These are phyloP conservation scores for Choreutis nemorana DNA, from an alignment of 2,888 invertebrate species.

Conservation along the genomic window DNA sequence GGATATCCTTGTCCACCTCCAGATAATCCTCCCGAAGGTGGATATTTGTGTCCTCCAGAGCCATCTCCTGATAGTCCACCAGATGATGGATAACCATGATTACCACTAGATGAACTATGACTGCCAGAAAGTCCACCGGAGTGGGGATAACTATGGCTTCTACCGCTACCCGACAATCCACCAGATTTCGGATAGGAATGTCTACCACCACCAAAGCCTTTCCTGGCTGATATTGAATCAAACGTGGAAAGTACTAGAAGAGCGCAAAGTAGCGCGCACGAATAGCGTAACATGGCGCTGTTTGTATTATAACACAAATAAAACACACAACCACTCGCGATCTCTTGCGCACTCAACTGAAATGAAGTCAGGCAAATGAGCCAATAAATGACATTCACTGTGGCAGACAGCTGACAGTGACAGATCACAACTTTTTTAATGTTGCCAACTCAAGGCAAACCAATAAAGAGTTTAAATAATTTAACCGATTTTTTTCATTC, in stretches of 20 bases:
- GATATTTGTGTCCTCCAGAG: conserved; percentile 6
- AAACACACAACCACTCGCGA: conserved; percentile 5
- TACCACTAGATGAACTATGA: conserved; percentile 7
- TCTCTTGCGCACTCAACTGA: conserved; percentile 18
- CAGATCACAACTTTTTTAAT: too few species aligned
- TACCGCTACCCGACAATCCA: conserved; percentile 6
- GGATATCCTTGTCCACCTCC: conserved; percentile 10
- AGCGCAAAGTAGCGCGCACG: conserved; percentile 9
- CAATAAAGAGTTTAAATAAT: too few species aligned
- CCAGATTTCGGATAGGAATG: conserved; percentile 6
- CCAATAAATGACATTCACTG: not conserved
- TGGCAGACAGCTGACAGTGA: too few species aligned
- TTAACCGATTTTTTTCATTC: too few species aligned
- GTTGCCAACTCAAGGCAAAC: not conserved
- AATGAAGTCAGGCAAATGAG: conserved; percentile 6
- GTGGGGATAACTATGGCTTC: conserved; percentile 3
- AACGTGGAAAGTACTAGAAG: conserved; percentile 10
- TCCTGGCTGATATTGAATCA: conserved; percentile 7
- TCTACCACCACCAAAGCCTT: conserved; percentile 6
- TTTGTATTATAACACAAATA: conserved; percentile 8
- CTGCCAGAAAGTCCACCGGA: too few species aligned
- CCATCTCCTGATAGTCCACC: conserved; percentile 3
- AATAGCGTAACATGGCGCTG: conserved; percentile 10
- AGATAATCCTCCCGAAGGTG: conserved; percentile 12
- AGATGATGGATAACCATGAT: conserved; percentile 13